Base-by-base conservation (phyloP, 2,888 invertebrate genomes). In the Polydesmus complanatus region DNA sequence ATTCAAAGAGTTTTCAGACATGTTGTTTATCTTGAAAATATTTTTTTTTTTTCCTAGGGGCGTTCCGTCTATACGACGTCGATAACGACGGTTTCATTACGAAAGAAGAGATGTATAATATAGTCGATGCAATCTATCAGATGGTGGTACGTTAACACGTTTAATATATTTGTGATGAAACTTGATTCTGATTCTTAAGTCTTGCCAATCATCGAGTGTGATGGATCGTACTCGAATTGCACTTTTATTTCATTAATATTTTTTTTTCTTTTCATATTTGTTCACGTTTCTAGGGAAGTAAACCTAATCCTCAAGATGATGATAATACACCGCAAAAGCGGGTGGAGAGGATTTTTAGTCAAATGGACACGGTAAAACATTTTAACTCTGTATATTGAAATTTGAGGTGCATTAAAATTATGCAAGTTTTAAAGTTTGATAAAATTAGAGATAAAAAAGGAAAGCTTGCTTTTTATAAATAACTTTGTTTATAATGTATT, bases 311-410 rank as follows among this genome's bases (percentile, higher is more conserved):
- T 55, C 72, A 72, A 57, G 73, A 73, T 57, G 73, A 73, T 57
- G 73, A 73, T 64, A 73, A 74, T 63, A 72, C 77, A 2, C 77
- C 77, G 2, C 75, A 95, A 75, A 94, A 94, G 74, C 83, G 95
- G 72, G 96, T 96, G 66, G 95, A 96, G 78, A 93, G 94, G 77
- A 97, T 97, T 73, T 97, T 97, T 79, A 92, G 93, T 76, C 94
- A 95, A 74, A 93, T 95, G 94, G 97, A 97, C 78, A 96, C 78
- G 73, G 78, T 77, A 66, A 67, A n/a, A n/a, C n/a, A n/a, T n/a
- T n/a, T n/a, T n/a, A n/a, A n/a, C n/a, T n/a, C n/a, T n/a, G n/a
- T n/a, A n/a, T n/a, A n/a, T n/a, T n/a, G n/a, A n/a, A n/a, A n/a
- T n/a, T n/a, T n/a, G n/a, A n/a, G n/a, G n/a, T n/a, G n/a, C n/a